A percentile compares a stretch with the other conserved stretches of the same genome.
phyloP scores from a whole-genome alignment of 2,888 invertebrate species.

The Nomada ferruginata region DNA sequence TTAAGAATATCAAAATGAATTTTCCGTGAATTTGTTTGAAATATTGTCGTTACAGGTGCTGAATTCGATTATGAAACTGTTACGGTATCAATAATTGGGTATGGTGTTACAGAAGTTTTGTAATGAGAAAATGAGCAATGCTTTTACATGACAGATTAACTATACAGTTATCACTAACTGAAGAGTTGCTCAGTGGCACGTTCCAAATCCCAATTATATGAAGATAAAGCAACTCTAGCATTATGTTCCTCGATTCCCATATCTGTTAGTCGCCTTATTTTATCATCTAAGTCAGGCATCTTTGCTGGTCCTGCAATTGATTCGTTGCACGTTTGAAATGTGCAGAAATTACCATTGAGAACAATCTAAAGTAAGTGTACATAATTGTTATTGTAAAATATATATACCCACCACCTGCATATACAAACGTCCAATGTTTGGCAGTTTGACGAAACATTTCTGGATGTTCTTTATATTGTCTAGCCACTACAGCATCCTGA shows the following conservation, averaged over 20 bases:
- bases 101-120: conserved; percentile 67
- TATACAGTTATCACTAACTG: conserved; percentile 87
- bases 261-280: conserved; percentile 94
- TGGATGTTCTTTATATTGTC: conserved; percentile 96
- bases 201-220: conserved; percentile 96
- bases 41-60: conserved; percentile 73
- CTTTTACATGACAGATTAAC: conserved; percentile 69
- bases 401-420: conserved; percentile 91
- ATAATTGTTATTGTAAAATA: not conserved
- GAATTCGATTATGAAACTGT: conserved; percentile 70
- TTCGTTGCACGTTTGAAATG: not conserved
- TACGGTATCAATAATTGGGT: conserved; percentile 68
- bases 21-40: conserved; percentile 62
- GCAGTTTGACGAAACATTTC: conserved; percentile 96
- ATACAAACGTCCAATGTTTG: conserved; percentile 97
- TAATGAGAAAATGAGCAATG: conserved; percentile 72
- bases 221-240: conserved; percentile 95
- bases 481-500: conserved; percentile 98
- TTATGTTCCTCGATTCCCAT: conserved; percentile 97
- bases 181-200: conserved; percentile 95
- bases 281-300: conserved; percentile 92
- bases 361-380: not conserved
- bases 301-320: conserved; percentile 88
- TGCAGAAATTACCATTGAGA: not conserved
- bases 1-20: conserved; percentile 65